These are phyloP conservation scores for Pseudorasbora parva DNA, from an alignment of 2,113 vertebrate genomes.

Conservation along the genomic window DNA sequence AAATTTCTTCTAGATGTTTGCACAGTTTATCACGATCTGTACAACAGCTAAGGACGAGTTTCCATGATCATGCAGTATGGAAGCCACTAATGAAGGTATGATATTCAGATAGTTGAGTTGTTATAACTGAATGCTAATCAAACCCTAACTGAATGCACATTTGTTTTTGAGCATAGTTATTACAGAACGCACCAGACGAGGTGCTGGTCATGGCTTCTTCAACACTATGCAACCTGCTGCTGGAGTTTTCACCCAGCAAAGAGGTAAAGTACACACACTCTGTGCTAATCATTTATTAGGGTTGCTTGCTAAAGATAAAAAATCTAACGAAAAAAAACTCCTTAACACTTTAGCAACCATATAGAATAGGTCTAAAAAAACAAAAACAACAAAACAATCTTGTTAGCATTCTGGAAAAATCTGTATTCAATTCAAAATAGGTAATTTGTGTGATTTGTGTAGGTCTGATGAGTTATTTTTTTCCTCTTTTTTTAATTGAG, in stretches of 20 bases:
- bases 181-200: conserved; percentile 98
- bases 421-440: too few species aligned
- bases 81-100: conserved; percentile 98
- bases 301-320: too few species aligned
- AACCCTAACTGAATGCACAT: background rate
- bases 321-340: too few species aligned
- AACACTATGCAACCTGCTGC: conserved; percentile 96
- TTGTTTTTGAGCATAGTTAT: conserved; percentile 77
- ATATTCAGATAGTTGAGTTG: background rate
- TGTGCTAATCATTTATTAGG: background rate
- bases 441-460: too few species aligned
- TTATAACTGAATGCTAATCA: background rate
- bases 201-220: conserved; percentile 97
- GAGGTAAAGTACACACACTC: conserved; percentile 80
- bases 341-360: too few species aligned
- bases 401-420: background rate
- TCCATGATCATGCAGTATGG: conserved; percentile 98
- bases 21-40: conserved; percentile 98
- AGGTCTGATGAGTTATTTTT: too few species aligned
- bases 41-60: conserved; percentile 97
- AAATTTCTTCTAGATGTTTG: conserved; percentile 86
- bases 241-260: conserved; percentile 99
- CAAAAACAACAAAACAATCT: too few species aligned
- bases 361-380: too few species aligned
- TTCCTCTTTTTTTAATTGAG: too few species aligned